Base-by-base conservation (phyloP, 2,797 vertebrate species). In the Poecilia wingei region DNA sequence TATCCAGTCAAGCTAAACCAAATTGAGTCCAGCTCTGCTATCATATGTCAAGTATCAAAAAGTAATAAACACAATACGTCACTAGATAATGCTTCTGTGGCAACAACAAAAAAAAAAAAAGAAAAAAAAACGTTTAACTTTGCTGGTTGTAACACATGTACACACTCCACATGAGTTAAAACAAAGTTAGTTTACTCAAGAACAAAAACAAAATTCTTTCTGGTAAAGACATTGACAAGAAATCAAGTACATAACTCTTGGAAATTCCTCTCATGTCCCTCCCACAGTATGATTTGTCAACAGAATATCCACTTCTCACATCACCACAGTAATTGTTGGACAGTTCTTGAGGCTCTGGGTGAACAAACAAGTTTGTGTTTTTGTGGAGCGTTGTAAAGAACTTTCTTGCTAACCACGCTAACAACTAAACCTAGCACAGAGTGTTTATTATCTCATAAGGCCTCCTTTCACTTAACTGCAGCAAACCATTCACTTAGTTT, bases 1-100 rank as follows among this genome's bases (percentile, higher is more conserved):
- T n/a, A 43, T 46, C 68, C 68, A 71, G 68, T 70, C n/a, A 28
- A 46, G 68, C 68, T 45, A 45, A 45, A 70, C 39, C 4, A 51
- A 61, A 28, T 33, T 33, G 57, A 61, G 57, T 28, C 46, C 31
- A 55, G 72, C 51, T 53, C 72, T 41, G 20, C 33, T n/a, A 39
- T 53, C 33, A 46, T 55, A 31, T 46, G 0, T 53, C 69, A 57
- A 49, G 18, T 39, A 49, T 49, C 2, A 25, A 16, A 22, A 59
- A 57, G 43, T 3, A 16, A 22, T 8, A 14, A 41, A 81, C 0
- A 81, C 18, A 18, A 51, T 6, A 59, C n/a, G 33, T 74, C 41
- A 13, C 22, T n/a, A 66, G 9, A 9, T 31, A 47, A 59, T 53
- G 14, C 66, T 41, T 18, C 8, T 43, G 61, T 7, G 39, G 36